A percentile compares a stretch with the other conserved stretches of the same genome.
phyloP scores from a whole-genome alignment of 2,113 vertebrate species.

The Drymodes brunneopygia region DNA sequence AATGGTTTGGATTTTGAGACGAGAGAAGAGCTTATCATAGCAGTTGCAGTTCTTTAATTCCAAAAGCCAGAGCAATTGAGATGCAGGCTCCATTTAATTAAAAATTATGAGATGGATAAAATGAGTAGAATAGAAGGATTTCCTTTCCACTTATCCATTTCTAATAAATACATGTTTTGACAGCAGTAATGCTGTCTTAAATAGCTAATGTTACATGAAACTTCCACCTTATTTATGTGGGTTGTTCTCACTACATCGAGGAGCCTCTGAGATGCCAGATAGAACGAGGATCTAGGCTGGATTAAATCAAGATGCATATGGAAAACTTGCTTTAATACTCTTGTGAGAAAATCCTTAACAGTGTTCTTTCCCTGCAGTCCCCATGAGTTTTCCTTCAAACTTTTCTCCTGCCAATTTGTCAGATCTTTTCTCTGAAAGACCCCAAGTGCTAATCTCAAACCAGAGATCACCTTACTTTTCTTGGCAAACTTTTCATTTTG shows the following conservation, averaged over 20 bases:
- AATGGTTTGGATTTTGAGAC: neutral
- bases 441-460: neutral
- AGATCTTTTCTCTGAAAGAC: neutral
- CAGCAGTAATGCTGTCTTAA: neutral
- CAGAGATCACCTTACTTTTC: neutral
- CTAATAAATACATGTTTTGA: constrained; percentile 28
- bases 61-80: neutral
- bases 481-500: neutral
- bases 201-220: constrained; percentile 13
- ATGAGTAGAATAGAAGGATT: neutral
- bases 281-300: neutral
- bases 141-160: neutral
- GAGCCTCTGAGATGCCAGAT: neutral
- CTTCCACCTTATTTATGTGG: neutral
- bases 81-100: neutral
- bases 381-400: neutral
- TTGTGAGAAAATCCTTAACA: neutral
- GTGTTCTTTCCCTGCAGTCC: neutral
- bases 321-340: neutral
- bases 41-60: constrained; percentile 8
- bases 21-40: neutral
- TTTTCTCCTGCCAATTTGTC: neutral
- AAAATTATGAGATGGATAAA: neutral
- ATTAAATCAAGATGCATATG: neutral
- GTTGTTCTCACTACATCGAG: neutral